Evolutionary conservation across 2,113 vertebrate genomes (phyloP).

Genomic region (Candoia aspera): DNA sequence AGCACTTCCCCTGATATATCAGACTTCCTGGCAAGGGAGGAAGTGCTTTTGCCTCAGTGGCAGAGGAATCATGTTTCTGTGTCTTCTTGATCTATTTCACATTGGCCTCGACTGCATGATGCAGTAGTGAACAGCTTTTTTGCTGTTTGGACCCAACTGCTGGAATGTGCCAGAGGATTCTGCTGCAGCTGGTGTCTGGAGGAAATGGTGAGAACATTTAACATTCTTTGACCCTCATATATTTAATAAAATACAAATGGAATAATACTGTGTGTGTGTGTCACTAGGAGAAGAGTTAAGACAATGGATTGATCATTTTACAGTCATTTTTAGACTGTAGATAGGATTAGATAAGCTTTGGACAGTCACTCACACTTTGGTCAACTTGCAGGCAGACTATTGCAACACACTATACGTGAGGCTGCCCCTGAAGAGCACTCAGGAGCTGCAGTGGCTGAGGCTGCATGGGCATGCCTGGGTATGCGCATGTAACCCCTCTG

Average conservation of each 20-base stretch:
- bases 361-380: no score
- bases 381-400: no score
- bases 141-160: no score
- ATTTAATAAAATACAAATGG: neutral
- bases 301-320: neutral
- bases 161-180: neutral
- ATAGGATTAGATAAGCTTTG: no score
- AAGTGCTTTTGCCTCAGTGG: neutral
- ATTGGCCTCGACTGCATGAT: no score
- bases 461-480: no score
- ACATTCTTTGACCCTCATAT: neutral
- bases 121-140: no score
- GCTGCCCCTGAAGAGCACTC: no score
- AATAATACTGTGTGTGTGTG: neutral
- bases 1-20: neutral
- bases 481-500: no score
- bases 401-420: no score
- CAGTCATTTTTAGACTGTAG: no score
- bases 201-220: neutral
- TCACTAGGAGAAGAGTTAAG: neutral
- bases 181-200: neutral
- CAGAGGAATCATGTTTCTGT: neutral
- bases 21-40: neutral
- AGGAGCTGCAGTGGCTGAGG: no score
- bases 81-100: neutral